Conservation (phyloP, 2,888 invertebrate genomes). For the Campoplex capitator region DNA sequence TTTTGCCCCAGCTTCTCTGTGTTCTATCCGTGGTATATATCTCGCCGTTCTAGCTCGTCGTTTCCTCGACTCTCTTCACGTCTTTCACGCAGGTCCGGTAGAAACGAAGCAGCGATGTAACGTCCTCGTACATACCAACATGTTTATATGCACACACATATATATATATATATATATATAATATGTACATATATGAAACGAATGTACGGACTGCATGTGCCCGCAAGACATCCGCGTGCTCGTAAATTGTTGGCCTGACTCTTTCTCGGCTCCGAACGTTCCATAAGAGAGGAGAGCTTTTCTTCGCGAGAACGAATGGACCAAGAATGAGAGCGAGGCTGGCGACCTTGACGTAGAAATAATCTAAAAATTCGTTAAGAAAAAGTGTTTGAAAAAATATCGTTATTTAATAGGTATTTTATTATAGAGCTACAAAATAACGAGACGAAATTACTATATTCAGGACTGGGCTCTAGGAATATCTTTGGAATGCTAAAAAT, state of each 20-base stretch:
- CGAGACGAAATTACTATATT: background rate
- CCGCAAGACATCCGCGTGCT: slow-evolving; percentile 67
- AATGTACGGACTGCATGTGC: slow-evolving; percentile 54
- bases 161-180: background rate
- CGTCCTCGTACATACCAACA: slow-evolving; percentile 30
- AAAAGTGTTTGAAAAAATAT: background rate
- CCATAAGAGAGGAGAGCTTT: slow-evolving; percentile 19
- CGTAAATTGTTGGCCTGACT: slow-evolving; percentile 64
- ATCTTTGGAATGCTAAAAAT: background rate
- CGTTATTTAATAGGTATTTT: background rate
- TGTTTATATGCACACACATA: background rate
- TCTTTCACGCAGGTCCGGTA: slow-evolving; percentile 58
- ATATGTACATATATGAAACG: slow-evolving; percentile 23
- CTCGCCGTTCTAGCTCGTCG: slow-evolving; percentile 20
- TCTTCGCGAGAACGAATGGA: slow-evolving; percentile 10
- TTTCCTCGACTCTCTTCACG: slow-evolving; percentile 24
- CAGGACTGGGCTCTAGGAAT: background rate
- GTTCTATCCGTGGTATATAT: slow-evolving; percentile 50
- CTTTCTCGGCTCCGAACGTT: slow-evolving; percentile 46
- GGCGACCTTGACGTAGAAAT: slow-evolving; percentile 11
- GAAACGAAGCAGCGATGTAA: slow-evolving; percentile 49
- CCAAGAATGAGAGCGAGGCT: slow-evolving; percentile 18
- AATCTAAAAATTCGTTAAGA: slow-evolving; percentile 24
- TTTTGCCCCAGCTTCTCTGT: slow-evolving; percentile 19
- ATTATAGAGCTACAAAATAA: background rate